These are phyloP conservation scores for Meteorus colon DNA, from an alignment of 2,888 invertebrate species.

Conservation along the genomic window DNA sequence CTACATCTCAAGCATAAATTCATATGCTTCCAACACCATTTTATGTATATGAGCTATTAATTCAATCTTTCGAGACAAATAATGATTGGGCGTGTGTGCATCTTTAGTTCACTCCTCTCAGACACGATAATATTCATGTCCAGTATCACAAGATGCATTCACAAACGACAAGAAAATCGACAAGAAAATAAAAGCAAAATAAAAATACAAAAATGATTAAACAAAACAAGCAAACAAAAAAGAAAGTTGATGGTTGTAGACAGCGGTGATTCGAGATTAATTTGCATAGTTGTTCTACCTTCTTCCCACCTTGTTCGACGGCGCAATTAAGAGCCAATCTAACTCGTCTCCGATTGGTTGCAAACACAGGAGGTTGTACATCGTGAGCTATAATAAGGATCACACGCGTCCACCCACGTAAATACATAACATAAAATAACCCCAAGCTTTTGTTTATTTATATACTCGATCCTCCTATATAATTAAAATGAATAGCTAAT, in stretches of 20 bases:
- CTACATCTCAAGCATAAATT: slow-evolving; percentile 9
- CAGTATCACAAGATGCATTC: not conserved
- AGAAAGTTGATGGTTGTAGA: slow-evolving; percentile 40
- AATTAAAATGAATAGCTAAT: not conserved
- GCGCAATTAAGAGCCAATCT: slow-evolving; percentile 54
- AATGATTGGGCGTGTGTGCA: slow-evolving; percentile 14
- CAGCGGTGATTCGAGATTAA: slow-evolving; percentile 47
- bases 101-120: not conserved
- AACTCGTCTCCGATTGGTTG: slow-evolving; percentile 49
- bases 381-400: slow-evolving; percentile 24
- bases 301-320: slow-evolving; percentile 40
- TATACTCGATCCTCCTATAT: not conserved
- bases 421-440: not conserved
- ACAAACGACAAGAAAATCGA: not conserved
- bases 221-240: no score
- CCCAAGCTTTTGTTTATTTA: not conserved
- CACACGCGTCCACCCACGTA: slow-evolving; percentile 31
- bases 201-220: not conserved
- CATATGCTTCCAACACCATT: not conserved
- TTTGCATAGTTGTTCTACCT: slow-evolving; percentile 52
- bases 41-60: slow-evolving; percentile 14
- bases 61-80: slow-evolving; percentile 21
- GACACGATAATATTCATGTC: not conserved
- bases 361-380: slow-evolving; percentile 47
- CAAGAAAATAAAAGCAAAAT: slow-evolving; percentile 7